phyloP scores from a whole-genome alignment of 2,888 invertebrate species.

The Allophyes oxyacanthae region DNA sequence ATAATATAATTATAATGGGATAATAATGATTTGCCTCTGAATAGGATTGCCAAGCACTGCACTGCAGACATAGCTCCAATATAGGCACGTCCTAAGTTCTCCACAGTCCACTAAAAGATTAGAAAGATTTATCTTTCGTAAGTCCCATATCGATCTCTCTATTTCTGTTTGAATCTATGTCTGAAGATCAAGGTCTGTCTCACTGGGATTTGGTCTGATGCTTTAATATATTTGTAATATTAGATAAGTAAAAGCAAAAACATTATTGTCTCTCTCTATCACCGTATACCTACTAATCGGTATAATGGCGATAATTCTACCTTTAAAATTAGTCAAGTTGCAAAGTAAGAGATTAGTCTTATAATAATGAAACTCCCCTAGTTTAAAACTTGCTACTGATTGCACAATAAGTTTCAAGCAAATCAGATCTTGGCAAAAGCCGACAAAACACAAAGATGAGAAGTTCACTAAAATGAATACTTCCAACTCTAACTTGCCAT shows the following conservation, averaged over 20 bases:
- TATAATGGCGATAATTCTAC: too few species aligned
- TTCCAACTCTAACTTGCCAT: conserved; percentile 9
- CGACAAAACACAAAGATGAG: neutral
- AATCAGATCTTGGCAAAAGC: conserved; percentile 19
- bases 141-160: conserved; percentile 17
- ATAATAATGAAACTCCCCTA: too few species aligned
- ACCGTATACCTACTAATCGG: too few species aligned
- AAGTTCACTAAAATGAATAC: conserved; percentile 10
- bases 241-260: too few species aligned
- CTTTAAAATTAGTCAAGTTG: too few species aligned
- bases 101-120: neutral
- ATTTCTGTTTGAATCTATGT: conserved; percentile 6
- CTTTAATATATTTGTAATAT: too few species aligned
- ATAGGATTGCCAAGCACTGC: neutral
- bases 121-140: neutral
- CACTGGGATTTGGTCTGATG: neutral
- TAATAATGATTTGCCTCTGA: too few species aligned
- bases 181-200: neutral
- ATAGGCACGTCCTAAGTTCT: neutral
- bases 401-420: neutral
- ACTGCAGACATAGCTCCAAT: neutral
- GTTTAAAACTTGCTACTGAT: neutral
- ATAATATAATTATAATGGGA: too few species aligned
- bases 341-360: too few species aligned
- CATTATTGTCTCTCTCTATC: too few species aligned